Conservation (phyloP, 1,140 invertebrate species). For the Drosophila pruinosa region DNA sequence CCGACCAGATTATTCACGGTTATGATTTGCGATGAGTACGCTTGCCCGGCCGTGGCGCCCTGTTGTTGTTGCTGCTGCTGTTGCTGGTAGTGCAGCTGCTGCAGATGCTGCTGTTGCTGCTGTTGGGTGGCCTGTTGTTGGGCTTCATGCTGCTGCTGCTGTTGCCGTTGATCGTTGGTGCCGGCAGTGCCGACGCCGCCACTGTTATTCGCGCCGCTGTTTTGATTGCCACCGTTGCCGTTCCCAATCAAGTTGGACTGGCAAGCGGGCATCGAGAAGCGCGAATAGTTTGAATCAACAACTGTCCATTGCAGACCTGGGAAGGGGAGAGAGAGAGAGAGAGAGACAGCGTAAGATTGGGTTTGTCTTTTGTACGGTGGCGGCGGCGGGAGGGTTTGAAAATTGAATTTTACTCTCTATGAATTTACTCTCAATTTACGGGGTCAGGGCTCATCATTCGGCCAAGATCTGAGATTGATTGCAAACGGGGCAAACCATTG, state of each 20-base stretch:
- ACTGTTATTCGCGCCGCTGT: slow-evolving; percentile 62
- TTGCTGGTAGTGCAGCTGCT: slow-evolving; percentile 65
- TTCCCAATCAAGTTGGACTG: slow-evolving; percentile 84
- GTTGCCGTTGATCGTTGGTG: slow-evolving; percentile 52
- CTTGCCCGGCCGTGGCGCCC: slow-evolving; percentile 55
- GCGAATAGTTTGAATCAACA: slow-evolving; percentile 87
- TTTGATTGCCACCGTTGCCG: slow-evolving; percentile 83
- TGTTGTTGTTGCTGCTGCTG: slow-evolving; percentile 67
- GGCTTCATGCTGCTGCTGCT: slow-evolving; percentile 69
- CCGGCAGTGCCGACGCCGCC: slow-evolving; percentile 50
- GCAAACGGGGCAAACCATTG: slow-evolving; percentile 38
- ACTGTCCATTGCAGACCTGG: slow-evolving; percentile 89
- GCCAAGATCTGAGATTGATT: slow-evolving; percentile 35
- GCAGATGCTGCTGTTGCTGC: slow-evolving; percentile 67
- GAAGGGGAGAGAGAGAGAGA: slow-evolving; percentile 83
- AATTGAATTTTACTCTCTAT: slow-evolving; percentile 52
- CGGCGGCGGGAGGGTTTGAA: slow-evolving; percentile 16
- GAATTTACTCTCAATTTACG: slow-evolving; percentile 35
- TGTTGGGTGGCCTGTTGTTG: slow-evolving; percentile 77
- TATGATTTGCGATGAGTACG: slow-evolving; percentile 82
- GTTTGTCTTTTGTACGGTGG: slow-evolving; percentile 57
- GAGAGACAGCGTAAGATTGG: slow-evolving; percentile 80
- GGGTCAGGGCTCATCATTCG: slow-evolving; percentile 28
- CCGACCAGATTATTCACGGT: slow-evolving; percentile 80
- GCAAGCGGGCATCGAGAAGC: slow-evolving; percentile 86